phyloP scores from a whole-genome alignment of 2,113 vertebrate genomes.

The Melanotaenia duboulayi region DNA sequence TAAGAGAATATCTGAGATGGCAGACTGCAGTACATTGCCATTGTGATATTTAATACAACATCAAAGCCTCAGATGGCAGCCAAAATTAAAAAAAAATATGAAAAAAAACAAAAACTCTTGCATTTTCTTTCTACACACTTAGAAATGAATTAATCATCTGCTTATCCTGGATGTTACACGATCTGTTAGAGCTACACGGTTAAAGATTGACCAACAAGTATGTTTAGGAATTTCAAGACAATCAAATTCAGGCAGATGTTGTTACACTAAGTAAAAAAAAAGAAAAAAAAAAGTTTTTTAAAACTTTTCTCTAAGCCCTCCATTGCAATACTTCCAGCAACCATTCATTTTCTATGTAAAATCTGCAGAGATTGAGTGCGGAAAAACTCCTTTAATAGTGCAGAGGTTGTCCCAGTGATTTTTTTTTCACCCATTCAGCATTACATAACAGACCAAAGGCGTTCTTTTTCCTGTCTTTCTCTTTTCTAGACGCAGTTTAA shows the following conservation, averaged over 20 bases:
- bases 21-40: not conserved
- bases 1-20: not conserved
- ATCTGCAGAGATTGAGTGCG: conserved; percentile 34
- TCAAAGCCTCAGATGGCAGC: conserved; percentile 6
- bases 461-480: conserved; percentile 72
- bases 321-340: not conserved
- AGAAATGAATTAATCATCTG: not conserved
- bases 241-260: not conserved
- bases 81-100: not conserved
- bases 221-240: not conserved
- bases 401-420: conserved; percentile 64
- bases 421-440: conserved; percentile 77
- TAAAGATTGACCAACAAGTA: not conserved
- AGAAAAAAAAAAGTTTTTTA: conserved; percentile 15
- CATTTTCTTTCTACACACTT: conserved; percentile 8
- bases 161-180: not conserved
- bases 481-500: conserved; percentile 79
- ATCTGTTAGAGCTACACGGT: not conserved
- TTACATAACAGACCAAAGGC: conserved; percentile 83
- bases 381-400: conserved; percentile 51
- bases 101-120: not conserved
- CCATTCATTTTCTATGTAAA: not conserved
- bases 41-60: not conserved
- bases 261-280: too few species aligned
- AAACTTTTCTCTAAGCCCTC: conserved; percentile 33